Conservation (phyloP, 2,888 invertebrate species). For the Macrostomum cliftonense region DNA sequence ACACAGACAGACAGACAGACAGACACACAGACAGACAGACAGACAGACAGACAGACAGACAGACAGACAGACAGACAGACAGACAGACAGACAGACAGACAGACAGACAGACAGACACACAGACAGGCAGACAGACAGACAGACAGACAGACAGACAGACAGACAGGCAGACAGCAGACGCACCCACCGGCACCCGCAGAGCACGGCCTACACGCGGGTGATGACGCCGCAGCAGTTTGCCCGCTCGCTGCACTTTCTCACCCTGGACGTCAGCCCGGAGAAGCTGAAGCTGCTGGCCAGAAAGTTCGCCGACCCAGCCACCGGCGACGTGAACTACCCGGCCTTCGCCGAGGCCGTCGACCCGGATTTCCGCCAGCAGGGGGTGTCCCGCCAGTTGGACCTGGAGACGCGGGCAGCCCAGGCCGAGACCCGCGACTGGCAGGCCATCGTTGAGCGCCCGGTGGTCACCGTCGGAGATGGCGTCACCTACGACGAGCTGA, state of each 20-base stretch:
- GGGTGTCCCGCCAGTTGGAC: not conserved
- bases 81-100: too few relatives aligned
- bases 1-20: too few relatives aligned
- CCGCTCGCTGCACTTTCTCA: slow-evolving; percentile 32
- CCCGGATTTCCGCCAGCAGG: slow-evolving; percentile 11
- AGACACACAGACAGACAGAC: too few relatives aligned
- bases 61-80: too few relatives aligned
- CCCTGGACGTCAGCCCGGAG: slow-evolving; percentile 26
- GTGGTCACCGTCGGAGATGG: slow-evolving; percentile 13
- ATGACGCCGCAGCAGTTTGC: slow-evolving; percentile 35
- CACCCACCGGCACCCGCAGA: slow-evolving; percentile 16
- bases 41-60: too few relatives aligned
- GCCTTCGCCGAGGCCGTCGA: slow-evolving; percentile 37
- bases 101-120: too few relatives aligned
- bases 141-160: too few relatives aligned
- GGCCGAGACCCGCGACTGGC: slow-evolving; percentile 6
- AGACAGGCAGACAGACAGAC: too few relatives aligned
- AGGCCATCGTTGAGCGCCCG: slow-evolving; percentile 3
- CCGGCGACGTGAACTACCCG: slow-evolving; percentile 36
- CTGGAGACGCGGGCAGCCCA: not conserved
- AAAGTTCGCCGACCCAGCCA: slow-evolving; percentile 32
- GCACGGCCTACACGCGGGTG: slow-evolving; percentile 32
- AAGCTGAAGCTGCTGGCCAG: slow-evolving; percentile 29
- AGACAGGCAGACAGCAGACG: too few relatives aligned
- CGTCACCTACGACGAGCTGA: slow-evolving; percentile 27